These are phyloP conservation scores for Gymnodraco acuticeps DNA, from an alignment of 2,797 vertebrate species.

Conservation along the genomic window DNA sequence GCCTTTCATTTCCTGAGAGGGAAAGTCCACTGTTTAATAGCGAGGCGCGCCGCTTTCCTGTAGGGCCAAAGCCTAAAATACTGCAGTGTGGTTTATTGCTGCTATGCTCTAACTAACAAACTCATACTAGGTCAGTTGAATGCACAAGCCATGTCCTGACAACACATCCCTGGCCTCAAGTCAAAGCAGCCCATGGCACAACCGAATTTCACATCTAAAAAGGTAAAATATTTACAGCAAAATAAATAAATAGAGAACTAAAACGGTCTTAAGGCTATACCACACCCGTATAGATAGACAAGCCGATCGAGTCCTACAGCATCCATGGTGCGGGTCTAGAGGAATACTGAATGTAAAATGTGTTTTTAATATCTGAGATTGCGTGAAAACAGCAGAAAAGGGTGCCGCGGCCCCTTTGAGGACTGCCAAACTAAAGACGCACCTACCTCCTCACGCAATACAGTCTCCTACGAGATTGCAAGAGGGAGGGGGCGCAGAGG, in stretches of 20 bases:
- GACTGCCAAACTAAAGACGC: slow-evolving; percentile 77
- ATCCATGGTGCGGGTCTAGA: slow-evolving; percentile 29
- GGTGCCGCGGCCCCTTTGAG: slow-evolving; percentile 62
- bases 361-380: slow-evolving; percentile 14
- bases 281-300: slow-evolving; percentile 77
- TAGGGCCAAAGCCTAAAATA: slow-evolving; percentile 82
- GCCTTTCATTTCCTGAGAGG: not conserved
- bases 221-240: slow-evolving; percentile 19
- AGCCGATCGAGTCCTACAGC: slow-evolving; percentile 15
- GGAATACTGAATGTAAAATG: not conserved
- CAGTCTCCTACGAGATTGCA: slow-evolving; percentile 69
- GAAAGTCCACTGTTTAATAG: slow-evolving; percentile 44
- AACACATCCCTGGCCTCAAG: slow-evolving; percentile 19
- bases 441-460: slow-evolving; percentile 74
- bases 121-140: slow-evolving; percentile 70
- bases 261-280: slow-evolving; percentile 57
- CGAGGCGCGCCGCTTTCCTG: slow-evolving; percentile 64
- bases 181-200: slow-evolving; percentile 8
- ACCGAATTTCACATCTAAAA: slow-evolving; percentile 3
- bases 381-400: slow-evolving; percentile 52
- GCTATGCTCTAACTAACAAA: slow-evolving; percentile 66
- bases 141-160: slow-evolving; percentile 46
- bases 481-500: slow-evolving; percentile 47
- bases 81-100: slow-evolving; percentile 88
- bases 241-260: not conserved